Evolutionary conservation across 2,888 invertebrate genomes (phyloP).

Genomic region (Polymixis lichenea): DNA sequence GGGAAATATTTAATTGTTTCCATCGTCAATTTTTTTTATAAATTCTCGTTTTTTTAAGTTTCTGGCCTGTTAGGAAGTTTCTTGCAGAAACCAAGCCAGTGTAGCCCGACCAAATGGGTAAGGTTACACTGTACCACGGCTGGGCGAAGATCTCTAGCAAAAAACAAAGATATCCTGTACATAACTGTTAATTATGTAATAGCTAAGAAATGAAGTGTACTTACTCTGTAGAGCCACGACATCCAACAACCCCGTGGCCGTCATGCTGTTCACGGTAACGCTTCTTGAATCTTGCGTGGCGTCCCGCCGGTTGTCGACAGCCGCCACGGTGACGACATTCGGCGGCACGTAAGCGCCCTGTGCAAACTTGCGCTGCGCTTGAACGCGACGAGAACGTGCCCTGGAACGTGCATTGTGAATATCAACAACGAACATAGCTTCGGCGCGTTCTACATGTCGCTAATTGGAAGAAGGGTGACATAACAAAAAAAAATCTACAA

Average conservation of each 20-base stretch:
- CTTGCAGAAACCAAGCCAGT: background rate
- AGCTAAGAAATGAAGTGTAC: conserved; percentile 3
- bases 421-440: background rate
- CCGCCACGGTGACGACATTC: background rate
- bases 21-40: background rate
- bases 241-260: conserved; percentile 65
- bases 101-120: background rate
- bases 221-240: conserved; percentile 70
- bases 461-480: no score
- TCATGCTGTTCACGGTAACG: conserved; percentile 32
- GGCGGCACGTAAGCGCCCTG: conserved; percentile 74
- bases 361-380: conserved; percentile 79
- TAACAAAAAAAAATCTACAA: no score
- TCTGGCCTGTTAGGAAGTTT: background rate
- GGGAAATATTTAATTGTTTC: background rate
- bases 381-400: conserved; percentile 59
- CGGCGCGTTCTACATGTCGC: no score
- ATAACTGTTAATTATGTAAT: background rate
- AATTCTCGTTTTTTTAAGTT: background rate
- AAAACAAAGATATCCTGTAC: background rate
- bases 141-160: background rate
- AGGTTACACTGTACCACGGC: background rate
- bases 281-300: conserved; percentile 21
- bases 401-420: conserved; percentile 38
- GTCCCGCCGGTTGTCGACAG: conserved; percentile 29